These are phyloP conservation scores for Hyphantria cunea DNA, from an alignment of 1,140 invertebrate species.

Conservation along the genomic window DNA sequence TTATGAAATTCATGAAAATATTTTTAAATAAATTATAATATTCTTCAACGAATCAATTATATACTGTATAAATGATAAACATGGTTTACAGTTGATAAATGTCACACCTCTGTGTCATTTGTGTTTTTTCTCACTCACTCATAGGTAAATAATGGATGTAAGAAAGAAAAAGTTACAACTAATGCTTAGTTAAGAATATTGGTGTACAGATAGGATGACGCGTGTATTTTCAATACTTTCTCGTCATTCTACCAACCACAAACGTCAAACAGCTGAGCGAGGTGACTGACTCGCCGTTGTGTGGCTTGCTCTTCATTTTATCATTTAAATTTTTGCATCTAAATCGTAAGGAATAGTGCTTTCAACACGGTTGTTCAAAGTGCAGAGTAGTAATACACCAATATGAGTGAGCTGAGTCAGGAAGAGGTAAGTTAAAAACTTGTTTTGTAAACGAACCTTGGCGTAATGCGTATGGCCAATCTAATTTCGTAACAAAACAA, in stretches of 20 bases:
- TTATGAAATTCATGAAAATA: neutral
- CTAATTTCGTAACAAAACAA: conserved; percentile 82
- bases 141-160: neutral
- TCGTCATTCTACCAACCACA: conserved; percentile 69
- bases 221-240: conserved; percentile 80
- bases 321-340: conserved; percentile 41
- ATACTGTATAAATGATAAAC: conserved; percentile 14
- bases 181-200: conserved; percentile 25
- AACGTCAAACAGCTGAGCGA: conserved; percentile 80
- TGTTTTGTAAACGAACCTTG: conserved; percentile 70
- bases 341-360: conserved; percentile 45
- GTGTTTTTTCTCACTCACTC: conserved; percentile 10
- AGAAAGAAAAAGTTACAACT: conserved; percentile 9
- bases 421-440: conserved; percentile 85
- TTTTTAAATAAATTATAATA: neutral
- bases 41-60: neutral
- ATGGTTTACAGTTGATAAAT: conserved; percentile 3
- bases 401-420: conserved; percentile 89
- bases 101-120: neutral
- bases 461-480: conserved; percentile 74
- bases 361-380: conserved; percentile 35
- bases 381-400: conserved; percentile 42
- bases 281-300: conserved; percentile 80
- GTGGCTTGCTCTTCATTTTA: conserved; percentile 69
- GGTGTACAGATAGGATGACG: conserved; percentile 59